phyloP scores from a whole-genome alignment of 2,888 invertebrate species.

The Ischnus inquisitorius region DNA sequence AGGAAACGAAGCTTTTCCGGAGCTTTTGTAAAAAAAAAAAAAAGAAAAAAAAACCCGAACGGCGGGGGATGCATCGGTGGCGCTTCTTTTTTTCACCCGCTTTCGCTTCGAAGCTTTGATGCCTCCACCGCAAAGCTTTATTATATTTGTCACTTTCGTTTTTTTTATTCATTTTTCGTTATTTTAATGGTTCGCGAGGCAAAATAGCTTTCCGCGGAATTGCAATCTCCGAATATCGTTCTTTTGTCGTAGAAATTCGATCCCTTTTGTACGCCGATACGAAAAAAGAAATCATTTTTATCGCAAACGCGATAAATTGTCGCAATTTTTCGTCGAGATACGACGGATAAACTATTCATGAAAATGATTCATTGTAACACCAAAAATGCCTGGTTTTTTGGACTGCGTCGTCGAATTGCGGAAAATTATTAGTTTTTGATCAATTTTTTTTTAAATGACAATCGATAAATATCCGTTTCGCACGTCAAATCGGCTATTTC shows the following conservation, averaged over 20 bases:
- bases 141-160: background rate
- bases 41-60: no score
- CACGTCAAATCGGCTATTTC: no score
- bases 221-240: background rate
- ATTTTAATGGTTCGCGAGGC: background rate
- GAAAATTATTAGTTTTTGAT: no score
- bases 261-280: no score
- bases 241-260: background rate
- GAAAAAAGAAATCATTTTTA: no score
- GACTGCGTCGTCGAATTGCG: no score
- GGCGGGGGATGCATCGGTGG: background rate
- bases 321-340: background rate
- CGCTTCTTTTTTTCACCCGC: background rate
- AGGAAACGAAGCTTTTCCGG: conserved; percentile 15
- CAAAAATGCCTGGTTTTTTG: no score
- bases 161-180: no score
- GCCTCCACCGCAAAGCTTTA: background rate
- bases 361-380: no score
- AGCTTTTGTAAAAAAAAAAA: conserved; percentile 6
- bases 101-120: background rate
- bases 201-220: background rate
- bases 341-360: no score
- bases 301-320: background rate
- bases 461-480: no score
- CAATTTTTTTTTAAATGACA: no score